Evolutionary conservation across 2,797 vertebrate species (phyloP).

Genomic region (Bradypodion pumilum): DNA sequence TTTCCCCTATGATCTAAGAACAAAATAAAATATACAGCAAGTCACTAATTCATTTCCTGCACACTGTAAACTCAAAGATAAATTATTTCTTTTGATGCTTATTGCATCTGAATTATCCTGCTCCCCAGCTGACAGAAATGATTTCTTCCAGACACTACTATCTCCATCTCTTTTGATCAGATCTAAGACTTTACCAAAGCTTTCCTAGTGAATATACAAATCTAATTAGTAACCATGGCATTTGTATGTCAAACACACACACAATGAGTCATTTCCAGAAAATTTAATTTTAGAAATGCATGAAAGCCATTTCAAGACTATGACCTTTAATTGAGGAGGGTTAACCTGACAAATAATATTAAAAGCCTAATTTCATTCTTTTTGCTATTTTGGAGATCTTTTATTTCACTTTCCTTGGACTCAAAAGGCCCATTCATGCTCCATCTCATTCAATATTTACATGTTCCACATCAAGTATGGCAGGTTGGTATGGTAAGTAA

Average conservation of each 20-base stretch:
- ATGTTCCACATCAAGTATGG: constrained; percentile 60
- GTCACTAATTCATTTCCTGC: constrained; percentile 31
- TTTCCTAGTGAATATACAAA: not conserved
- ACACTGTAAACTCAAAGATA: not conserved
- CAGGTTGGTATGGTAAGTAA: constrained; percentile 64
- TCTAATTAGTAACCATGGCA: constrained; percentile 35
- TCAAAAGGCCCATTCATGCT: constrained; percentile 71
- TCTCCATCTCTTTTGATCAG: constrained; percentile 16
- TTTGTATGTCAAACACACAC: not conserved
- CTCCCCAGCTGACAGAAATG: not conserved
- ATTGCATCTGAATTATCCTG: constrained; percentile 6
- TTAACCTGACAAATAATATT: constrained; percentile 54
- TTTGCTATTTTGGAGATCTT: constrained; percentile 25
- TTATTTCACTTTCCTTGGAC: constrained; percentile 51
- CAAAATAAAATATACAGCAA: constrained; percentile 21
- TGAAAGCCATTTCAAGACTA: constrained; percentile 41
- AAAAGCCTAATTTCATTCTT: constrained; percentile 40
- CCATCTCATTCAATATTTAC: constrained; percentile 76
- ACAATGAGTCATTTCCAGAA: constrained; percentile 37
- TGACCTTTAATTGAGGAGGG: constrained; percentile 46
- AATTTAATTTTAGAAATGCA: constrained; percentile 25
- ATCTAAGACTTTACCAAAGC: constrained; percentile 38
- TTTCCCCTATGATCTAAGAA: not conserved
- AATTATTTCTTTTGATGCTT: constrained; percentile 30
- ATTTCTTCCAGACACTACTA: constrained; percentile 2